Base-by-base conservation (phyloP, 2,797 vertebrate genomes). In the Vultur gryphus region DNA sequence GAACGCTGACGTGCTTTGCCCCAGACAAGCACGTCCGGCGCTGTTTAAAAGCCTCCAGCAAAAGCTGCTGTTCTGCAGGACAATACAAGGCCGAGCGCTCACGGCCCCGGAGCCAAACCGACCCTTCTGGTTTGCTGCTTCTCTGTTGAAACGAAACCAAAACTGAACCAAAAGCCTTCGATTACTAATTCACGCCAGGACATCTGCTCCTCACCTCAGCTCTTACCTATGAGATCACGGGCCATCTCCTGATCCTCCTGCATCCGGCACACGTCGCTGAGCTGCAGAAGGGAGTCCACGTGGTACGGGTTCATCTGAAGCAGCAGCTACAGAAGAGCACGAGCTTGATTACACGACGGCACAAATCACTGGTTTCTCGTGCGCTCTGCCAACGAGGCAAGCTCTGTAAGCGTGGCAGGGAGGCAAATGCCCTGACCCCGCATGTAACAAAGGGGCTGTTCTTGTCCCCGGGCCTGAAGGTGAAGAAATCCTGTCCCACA, bases 191-290 rank as follows among this genome's bases (percentile, higher is more conserved):
- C 49, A 57, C 0, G 3, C 12, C 31, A 39, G 39, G 29, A 17
- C 57, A 21, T 4, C 46, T 31, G 39, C 51, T 84, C 66, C 92
- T 90, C 79, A 51, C 87, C 31, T 64, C 76, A 20, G 46, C 39
- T 37, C 98, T 98, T 94, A 99, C 99, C 99, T 43, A 99, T 97
- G 16, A 99, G 98, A 92, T 99, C 99, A 33, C 99, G 98, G 54
- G 99, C 99, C 98, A 99, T 99, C 96, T 99, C 99, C 95, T 99
- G 99, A 87, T 99, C 99, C 85, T 99, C 99, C 95, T 99, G 99
- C 89, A 99, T 99, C 20, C 99, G 99, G 89, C 99, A 99, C 35
- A 99, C 99, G 2, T 99, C 99, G 1, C 99, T 99, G 35, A 99
- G 99, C 98, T 99, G 99, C 94, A 99, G 98, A 41, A 99, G 98